phyloP scores from a whole-genome alignment of 37 sponge, comb jelly and placozoan species.

The Axinella damicornis region DNA sequence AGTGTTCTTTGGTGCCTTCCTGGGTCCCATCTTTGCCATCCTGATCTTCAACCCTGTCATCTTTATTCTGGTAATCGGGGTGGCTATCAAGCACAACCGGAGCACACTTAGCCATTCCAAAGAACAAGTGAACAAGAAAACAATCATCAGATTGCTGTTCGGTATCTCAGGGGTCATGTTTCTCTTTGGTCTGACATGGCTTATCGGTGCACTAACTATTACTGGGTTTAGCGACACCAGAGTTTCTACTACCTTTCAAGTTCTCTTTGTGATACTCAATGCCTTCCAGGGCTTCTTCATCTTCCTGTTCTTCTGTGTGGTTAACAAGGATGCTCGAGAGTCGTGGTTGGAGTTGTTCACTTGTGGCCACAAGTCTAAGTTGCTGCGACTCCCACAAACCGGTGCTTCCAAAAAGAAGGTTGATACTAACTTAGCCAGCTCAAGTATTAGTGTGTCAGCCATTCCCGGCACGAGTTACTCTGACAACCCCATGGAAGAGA shows the following conservation, averaged over 20 bases:
- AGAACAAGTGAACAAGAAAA: not conserved
- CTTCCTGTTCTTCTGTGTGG: constrained; percentile 17
- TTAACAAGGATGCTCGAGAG: constrained; percentile 15
- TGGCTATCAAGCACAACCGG: constrained; percentile 13
- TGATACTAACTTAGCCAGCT: not conserved
- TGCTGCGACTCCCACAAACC: not conserved
- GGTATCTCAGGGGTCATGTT: constrained; percentile 50
- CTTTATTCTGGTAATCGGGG: constrained; percentile 19
- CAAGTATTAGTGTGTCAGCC: too few relatives aligned
- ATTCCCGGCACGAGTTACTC: not conserved
- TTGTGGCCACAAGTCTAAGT: constrained; percentile 9
- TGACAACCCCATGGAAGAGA: not conserved
- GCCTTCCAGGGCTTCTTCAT: constrained; percentile 25
- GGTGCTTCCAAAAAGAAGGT: not conserved
- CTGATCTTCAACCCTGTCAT: constrained; percentile 21
- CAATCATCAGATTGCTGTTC: constrained; percentile 15
- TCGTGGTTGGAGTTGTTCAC: not conserved
- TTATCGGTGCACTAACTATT: constrained; percentile 2
- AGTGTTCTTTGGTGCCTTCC: constrained; percentile 20
- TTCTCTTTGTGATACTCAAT: constrained; percentile 18
- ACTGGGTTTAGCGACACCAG: not conserved
- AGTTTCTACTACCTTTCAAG: not conserved
- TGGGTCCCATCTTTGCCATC: constrained; percentile 16
- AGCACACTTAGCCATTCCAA: not conserved
- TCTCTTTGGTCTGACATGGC: constrained; percentile 53